Conservation (phyloP, 2,888 invertebrate genomes). For the Hanleya hanleyi region DNA sequence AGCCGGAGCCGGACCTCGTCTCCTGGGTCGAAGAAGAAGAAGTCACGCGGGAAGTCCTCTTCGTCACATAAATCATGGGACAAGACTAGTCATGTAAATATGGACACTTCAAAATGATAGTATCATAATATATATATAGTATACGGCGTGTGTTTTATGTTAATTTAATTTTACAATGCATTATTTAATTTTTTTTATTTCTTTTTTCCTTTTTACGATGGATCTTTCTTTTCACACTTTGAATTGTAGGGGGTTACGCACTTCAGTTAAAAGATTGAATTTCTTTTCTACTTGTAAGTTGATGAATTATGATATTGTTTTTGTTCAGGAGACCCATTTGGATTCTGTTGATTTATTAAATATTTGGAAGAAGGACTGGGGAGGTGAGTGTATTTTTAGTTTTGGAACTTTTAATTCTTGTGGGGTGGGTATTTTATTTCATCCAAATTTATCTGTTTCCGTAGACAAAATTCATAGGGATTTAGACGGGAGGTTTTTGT, state of each 20-base stretch:
- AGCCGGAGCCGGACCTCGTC: too few species aligned
- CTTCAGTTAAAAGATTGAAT: not conserved
- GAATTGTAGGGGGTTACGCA: not conserved
- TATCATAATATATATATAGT: too few species aligned
- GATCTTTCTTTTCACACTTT: not conserved
- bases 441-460: not conserved
- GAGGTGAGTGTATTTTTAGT: not conserved
- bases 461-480: not conserved
- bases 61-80: too few species aligned
- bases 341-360: too few species aligned
- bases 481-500: conserved; percentile 4
- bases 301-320: not conserved
- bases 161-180: too few species aligned
- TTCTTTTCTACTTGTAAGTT: not conserved
- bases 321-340: conserved; percentile 3
- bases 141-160: too few species aligned
- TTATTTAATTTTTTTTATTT: too few species aligned
- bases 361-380: not conserved
- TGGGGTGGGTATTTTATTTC: conserved; percentile 1
- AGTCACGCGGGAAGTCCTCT: too few species aligned
- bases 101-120: too few species aligned
- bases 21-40: too few species aligned
- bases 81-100: too few species aligned
- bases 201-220: not conserved
- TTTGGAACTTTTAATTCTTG: not conserved